Percentiles rank a stretch among this genome's conserved stretches.
Conservation (phyloP, 2,113 vertebrate genomes). For the Nesoenas mayeri region DNA sequence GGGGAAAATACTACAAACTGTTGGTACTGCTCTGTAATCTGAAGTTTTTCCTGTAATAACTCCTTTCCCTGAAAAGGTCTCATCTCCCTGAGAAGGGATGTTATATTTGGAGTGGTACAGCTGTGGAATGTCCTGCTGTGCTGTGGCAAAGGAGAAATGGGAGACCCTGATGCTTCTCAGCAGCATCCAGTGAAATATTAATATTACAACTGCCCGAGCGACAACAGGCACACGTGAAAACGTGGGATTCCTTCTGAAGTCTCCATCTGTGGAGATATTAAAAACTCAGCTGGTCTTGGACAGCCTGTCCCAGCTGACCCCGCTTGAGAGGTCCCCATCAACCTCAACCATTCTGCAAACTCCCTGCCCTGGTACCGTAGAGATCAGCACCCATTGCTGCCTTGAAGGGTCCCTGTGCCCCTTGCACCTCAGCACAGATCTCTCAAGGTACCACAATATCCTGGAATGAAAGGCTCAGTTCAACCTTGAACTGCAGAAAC, state of each 20-base stretch:
- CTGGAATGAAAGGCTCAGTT: neutral
- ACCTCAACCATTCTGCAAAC: neutral
- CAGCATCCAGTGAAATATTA: neutral
- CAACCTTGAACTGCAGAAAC: neutral
- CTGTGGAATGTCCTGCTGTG: neutral
- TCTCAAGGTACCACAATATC: fast-evolving
- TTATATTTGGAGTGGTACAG: neutral
- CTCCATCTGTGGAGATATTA: neutral
- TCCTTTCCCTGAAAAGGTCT: neutral
- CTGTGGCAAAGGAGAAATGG: neutral
- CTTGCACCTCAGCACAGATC: neutral
- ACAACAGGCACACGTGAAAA: neutral
- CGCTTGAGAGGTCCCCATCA: neutral
- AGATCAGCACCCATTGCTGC: neutral
- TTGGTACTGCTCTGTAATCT: neutral
- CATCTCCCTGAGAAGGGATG: neutral
- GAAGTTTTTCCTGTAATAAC: neutral
- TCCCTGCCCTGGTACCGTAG: neutral
- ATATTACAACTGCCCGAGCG: neutral
- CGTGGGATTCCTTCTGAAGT: neutral
- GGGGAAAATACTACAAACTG: neutral
- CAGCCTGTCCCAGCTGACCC: neutral
- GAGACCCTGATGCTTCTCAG: neutral
- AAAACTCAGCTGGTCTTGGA: neutral
- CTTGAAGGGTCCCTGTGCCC: neutral